Conservation (phyloP, 2,888 invertebrate species). For the Cheilosia grossa region DNA sequence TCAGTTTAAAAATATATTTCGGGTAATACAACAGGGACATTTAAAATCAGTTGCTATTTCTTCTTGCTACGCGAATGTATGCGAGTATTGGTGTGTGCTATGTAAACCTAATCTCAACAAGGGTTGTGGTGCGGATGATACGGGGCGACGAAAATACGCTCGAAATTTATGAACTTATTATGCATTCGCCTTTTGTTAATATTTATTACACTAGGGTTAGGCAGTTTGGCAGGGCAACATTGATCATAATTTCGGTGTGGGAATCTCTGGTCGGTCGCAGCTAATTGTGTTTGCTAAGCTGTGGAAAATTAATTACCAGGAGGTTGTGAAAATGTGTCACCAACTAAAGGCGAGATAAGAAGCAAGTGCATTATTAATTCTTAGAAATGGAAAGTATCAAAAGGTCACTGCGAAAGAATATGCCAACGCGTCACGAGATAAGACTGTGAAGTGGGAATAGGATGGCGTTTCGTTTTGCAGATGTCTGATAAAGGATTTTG, state of each 20-base stretch:
- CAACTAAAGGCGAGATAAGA: slow-evolving; percentile 43
- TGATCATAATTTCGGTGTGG: slow-evolving; percentile 62
- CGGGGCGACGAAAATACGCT: slow-evolving; percentile 21
- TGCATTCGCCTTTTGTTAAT: slow-evolving; percentile 56
- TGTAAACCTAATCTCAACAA: slow-evolving; percentile 12
- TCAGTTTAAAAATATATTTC: slow-evolving; percentile 5
- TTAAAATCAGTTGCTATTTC: slow-evolving; percentile 59
- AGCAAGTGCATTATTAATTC: slow-evolving; percentile 50
- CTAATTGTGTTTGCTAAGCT: slow-evolving; percentile 62
- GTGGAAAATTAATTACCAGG: slow-evolving; percentile 48
- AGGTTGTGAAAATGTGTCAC: slow-evolving; percentile 53
- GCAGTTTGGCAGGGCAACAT: slow-evolving; percentile 59
- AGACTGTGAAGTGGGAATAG: not conserved
- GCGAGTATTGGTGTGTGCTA: not conserved
- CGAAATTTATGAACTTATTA: slow-evolving; percentile 69
- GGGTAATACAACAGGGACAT: slow-evolving; percentile 20
- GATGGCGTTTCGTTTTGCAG: not conserved
- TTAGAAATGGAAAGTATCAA: slow-evolving; percentile 42
- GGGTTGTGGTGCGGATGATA: not conserved
- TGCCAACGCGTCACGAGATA: slow-evolving; percentile 28
- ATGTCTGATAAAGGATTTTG: not conserved
- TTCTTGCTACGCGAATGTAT: not conserved
- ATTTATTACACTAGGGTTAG: slow-evolving; percentile 66
- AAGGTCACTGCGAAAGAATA: slow-evolving; percentile 45
- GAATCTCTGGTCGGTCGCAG: slow-evolving; percentile 39